Conservation (phyloP, 2,797 vertebrate species). For the Leptatherina wallacei region DNA sequence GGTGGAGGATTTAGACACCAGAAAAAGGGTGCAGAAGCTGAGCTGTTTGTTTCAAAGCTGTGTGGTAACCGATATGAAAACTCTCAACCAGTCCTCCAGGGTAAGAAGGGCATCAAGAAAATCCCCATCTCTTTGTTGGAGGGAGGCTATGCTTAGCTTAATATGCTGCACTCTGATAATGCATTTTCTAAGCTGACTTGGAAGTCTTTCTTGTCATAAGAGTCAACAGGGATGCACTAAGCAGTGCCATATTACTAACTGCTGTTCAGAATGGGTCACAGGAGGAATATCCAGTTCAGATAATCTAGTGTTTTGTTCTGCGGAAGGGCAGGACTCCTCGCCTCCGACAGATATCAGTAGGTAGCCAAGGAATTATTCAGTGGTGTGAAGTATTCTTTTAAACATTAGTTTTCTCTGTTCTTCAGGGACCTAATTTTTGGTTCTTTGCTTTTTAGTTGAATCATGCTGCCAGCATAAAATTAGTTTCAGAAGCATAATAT, state of each 20-base stretch:
- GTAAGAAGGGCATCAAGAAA: conserved; percentile 50
- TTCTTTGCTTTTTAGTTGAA: conserved; percentile 5
- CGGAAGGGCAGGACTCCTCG: conserved; percentile 9
- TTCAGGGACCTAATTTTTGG: conserved; percentile 1
- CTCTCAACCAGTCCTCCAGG: conserved; percentile 51
- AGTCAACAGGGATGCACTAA: conserved; percentile 54
- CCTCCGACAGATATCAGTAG: conserved; percentile 5
- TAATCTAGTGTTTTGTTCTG: conserved; percentile 42
- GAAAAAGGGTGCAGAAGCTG: conserved; percentile 41
- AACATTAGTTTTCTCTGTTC: background rate
- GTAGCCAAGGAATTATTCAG: background rate
- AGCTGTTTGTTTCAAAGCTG: conserved; percentile 58
- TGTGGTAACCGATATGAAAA: conserved; percentile 59
- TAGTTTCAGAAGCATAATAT: background rate
- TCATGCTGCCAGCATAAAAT: conserved; percentile 4
- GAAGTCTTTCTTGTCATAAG: conserved; percentile 47
- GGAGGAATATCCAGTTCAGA: conserved; percentile 52
- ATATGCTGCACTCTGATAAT: conserved; percentile 63
- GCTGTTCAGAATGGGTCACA: conserved; percentile 34
- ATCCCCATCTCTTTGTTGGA: conserved; percentile 52
- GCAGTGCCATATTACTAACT: conserved; percentile 33
- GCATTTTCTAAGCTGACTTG: conserved; percentile 53
- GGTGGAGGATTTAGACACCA: conserved; percentile 41
- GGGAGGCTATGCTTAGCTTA: conserved; percentile 55
- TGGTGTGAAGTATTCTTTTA: conserved; percentile 3